A percentile compares a stretch with the other conserved stretches of the same genome.
These are phyloP conservation scores for Eupsilia transversa DNA, from an alignment of 2,888 invertebrate genomes.

Conservation along the genomic window DNA sequence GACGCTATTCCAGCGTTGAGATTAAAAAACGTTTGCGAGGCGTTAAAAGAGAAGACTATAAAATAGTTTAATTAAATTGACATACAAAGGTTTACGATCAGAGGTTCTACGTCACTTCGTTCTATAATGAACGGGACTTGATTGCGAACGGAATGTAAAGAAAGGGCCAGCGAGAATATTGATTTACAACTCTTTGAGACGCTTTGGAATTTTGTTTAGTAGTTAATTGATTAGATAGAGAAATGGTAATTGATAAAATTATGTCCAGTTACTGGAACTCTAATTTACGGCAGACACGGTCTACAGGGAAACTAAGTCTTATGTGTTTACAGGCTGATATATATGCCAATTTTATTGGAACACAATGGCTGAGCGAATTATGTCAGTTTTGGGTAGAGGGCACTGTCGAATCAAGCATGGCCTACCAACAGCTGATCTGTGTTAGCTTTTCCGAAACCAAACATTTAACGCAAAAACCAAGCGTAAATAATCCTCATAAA, in stretches of 20 bases:
- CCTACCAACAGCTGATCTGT: background rate
- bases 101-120: conserved; percentile 8
- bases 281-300: background rate
- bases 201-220: conserved; percentile 25
- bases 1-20: conserved; percentile 9
- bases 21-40: conserved; percentile 21
- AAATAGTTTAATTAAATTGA: conserved; percentile 41
- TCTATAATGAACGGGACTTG: conserved; percentile 55
- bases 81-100: conserved; percentile 39
- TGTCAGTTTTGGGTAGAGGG: background rate
- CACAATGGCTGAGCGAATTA: background rate
- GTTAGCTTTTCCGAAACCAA: conserved; percentile 11
- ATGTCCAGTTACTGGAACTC: background rate
- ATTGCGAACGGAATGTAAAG: conserved; percentile 45
- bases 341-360: background rate
- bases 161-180: conserved; percentile 44
- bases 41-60: conserved; percentile 8
- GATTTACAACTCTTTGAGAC: conserved; percentile 45
- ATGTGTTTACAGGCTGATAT: background rate
- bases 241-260: conserved; percentile 9
- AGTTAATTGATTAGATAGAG: conserved; percentile 32
- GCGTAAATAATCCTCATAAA: conserved; percentile 28
- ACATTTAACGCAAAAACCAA: conserved; percentile 17
- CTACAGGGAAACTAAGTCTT: background rate
- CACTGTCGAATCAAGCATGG: background rate